Evolutionary conservation across 2,888 invertebrate genomes (phyloP).

Genomic region (Hecatera dysodea): DNA sequence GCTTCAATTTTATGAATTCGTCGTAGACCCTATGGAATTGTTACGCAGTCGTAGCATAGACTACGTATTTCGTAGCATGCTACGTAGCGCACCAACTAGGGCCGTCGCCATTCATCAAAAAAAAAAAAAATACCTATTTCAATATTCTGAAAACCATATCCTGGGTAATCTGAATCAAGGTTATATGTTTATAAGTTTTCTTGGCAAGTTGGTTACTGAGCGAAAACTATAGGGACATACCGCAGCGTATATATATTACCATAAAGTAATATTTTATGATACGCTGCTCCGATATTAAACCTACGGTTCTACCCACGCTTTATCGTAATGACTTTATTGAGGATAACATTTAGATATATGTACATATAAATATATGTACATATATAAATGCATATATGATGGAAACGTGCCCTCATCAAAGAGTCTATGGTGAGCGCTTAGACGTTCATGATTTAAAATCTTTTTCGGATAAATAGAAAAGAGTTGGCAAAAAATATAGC

Average conservation of each 20-base stretch:
- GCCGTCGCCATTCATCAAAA: background rate
- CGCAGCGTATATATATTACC: slow-evolving; percentile 49
- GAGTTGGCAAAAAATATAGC: background rate
- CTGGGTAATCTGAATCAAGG: slow-evolving; percentile 15
- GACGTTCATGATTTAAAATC: slow-evolving; percentile 1
- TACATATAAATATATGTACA: slow-evolving; percentile 44
- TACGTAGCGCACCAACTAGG: slow-evolving; percentile 17
- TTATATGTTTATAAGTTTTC: slow-evolving; percentile 40
- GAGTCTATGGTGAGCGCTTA: slow-evolving; percentile 29
- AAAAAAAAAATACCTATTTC: background rate
- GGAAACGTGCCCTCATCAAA: slow-evolving; percentile 7
- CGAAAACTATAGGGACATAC: slow-evolving; percentile 52
- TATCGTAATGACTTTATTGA: slow-evolving; percentile 58
- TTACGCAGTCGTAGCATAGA: slow-evolving; percentile 12
- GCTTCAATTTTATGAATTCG: background rate
- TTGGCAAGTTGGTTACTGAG: slow-evolving; percentile 28
- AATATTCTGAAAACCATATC: slow-evolving; percentile 1
- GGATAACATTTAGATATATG: slow-evolving; percentile 36
- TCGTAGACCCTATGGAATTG: slow-evolving; percentile 6
- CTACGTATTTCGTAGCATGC: slow-evolving; percentile 29
- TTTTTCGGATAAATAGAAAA: background rate
- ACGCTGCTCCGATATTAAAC: slow-evolving; percentile 52
- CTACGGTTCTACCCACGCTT: slow-evolving; percentile 38
- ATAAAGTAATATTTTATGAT: slow-evolving; percentile 60
- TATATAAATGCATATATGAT: slow-evolving; percentile 33